Evolutionary conservation across 2,113 vertebrate species (phyloP), one percentile per base, ranked within the genome.

Genomic region (Eonycteris spelaea): DNA sequence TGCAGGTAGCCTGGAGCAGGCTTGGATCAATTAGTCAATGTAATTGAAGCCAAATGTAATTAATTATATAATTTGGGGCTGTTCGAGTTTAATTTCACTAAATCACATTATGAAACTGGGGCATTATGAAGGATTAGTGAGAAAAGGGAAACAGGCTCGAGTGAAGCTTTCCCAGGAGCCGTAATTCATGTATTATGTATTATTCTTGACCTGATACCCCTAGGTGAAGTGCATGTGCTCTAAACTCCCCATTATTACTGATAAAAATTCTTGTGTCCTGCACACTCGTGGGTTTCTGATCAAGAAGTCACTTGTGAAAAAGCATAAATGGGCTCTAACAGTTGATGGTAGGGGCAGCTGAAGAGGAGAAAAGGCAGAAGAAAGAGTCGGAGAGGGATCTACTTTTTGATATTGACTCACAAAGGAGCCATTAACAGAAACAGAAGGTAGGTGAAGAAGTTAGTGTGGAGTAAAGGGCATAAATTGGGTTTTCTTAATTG

Each of bases 31-130:
- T 98, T 97, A 97, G 95, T 97, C 97, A 86, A 93, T 55, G 86
- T 96, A 97, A 98, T 98, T 97, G 96, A 96, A 95, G 95, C 77
- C 95, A 97, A 98, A 98, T 97, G 91, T 97, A 98, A 97, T 98
- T 97, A 97, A 97, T 97, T 97, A 97, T 96, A 94, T 97, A 97
- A 97, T 97, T 97, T 97, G 83, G 95, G 96, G 89, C 93, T 98
- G 93, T 88, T 96, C 7, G 33, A 86, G 95, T 97, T 96, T 97
- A 96, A 97, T 97, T 97, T 97, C 73, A 86, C 91, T 70, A 96
- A 98, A 97, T 98, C 93, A 94, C 70, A 97, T 97, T 97, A 98
- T 75, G 73, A 97, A 98, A 91, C 91, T 83, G 78, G 73, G 85
- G 67, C 88, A 97, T 96, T 91, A 91, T 92, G 94, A 96, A 95